Evolutionary conservation across 2,888 invertebrate genomes (phyloP), one percentile per base, ranked within the genome.

Genomic region (Scaptomyza flava): DNA sequence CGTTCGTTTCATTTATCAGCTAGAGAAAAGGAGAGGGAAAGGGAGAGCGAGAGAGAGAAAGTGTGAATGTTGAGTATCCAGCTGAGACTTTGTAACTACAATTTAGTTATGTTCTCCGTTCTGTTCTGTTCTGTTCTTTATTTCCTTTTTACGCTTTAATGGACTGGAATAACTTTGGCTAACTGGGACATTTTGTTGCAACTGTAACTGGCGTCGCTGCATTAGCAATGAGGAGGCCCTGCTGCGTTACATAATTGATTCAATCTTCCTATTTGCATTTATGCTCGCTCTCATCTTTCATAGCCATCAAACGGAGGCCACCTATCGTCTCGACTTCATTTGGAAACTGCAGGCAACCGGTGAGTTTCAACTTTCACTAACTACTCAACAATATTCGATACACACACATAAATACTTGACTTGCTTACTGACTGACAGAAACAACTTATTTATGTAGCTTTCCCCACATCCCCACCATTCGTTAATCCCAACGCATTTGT

Each of bases 281-380:
- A 94, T 96, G 79, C 93, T 96, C 43, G 96, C 97, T 3, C 93
- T 99, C 76, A 94, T 98, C 79, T 95, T 98, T 67, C 98, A 99
- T 92, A 96, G 97, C 1, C 96, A 97, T 87, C 98, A 98, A 92
- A 98, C 97, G 1, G 99, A 99, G 93, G 96, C 98, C 81, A 98
- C 98, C 0, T 97, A 98, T 89, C 93, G 98, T 63, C 94, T 99
- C 67, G 99, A 99, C 93, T 98, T 98, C 91, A 95, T 99, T 70
- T 99, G 99, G 99, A 99, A 98, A 92, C 93, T 98, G 31, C 98
- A 98, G 93, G 98, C 98, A 14, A 96, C 96, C 83, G 96, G 96
- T 96, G 74, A 90, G 91, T 81, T 46, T 46, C 14, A 12, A n/a
- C 9, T 27, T 51, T 50, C 12, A 17, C 17, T n/a, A 30, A 27